Conservation (phyloP, 1,140 invertebrate species). For the Caenorhabditis latens region DNA sequence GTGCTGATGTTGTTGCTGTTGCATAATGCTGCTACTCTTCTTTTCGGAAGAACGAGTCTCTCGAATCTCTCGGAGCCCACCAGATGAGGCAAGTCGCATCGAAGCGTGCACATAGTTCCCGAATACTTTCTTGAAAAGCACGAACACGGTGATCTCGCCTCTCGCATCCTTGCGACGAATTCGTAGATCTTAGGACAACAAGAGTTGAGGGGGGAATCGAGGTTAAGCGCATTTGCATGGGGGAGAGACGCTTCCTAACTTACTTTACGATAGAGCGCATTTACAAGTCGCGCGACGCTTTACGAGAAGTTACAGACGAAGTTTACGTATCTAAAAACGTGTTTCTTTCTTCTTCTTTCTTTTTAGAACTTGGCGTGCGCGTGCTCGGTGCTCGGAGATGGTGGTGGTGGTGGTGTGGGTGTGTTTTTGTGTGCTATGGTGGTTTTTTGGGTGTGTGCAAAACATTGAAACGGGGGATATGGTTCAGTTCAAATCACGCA, state of each 20-base stretch:
- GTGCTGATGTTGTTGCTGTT: neutral
- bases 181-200: constrained; percentile 52
- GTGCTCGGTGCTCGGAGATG: constrained; percentile 50
- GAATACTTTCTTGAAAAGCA: constrained; percentile 50
- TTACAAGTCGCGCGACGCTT: constrained; percentile 42
- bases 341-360: neutral
- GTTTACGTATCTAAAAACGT: constrained; percentile 37
- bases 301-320: constrained; percentile 11
- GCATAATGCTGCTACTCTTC: constrained; percentile 14
- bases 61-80: constrained; percentile 19
- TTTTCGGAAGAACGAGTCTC: constrained; percentile 10
- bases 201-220: neutral
- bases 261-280: neutral
- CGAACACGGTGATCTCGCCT: constrained; percentile 47
- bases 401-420: constrained; percentile 38
- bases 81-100: constrained; percentile 33
- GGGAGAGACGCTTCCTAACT: neutral
- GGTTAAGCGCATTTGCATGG: constrained; percentile 28
- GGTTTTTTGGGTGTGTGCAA: constrained; percentile 11
- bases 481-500: constrained; percentile 47
- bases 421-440: neutral
- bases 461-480: neutral
- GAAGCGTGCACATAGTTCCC: constrained; percentile 51
- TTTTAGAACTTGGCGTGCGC: constrained; percentile 18
- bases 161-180: constrained; percentile 55